Conservation (phyloP, 2,113 vertebrate genomes). For the Eurystomus gularis region DNA sequence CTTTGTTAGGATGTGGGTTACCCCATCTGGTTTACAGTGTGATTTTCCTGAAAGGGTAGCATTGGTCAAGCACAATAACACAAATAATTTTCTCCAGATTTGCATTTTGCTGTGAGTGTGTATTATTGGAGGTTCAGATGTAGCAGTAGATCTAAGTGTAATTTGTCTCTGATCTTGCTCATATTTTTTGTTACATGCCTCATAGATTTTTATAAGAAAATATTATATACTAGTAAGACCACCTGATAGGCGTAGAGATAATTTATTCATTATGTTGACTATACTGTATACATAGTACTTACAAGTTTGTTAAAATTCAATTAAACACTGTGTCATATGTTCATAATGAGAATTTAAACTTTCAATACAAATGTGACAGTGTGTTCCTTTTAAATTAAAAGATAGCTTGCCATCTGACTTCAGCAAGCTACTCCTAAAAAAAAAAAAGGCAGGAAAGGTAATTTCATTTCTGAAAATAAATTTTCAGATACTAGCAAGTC, state of each 20-base stretch:
- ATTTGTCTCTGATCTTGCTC: neutral
- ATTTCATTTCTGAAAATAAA: neutral
- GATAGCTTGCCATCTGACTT: neutral
- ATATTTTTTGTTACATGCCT: neutral
- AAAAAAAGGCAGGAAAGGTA: neutral
- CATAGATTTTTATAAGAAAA: neutral
- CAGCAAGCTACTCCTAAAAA: neutral
- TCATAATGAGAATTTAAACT: neutral
- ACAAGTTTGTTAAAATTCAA: neutral
- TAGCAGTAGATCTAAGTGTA: neutral
- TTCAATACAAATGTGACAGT: neutral
- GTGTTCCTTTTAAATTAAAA: neutral
- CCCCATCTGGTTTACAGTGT: neutral
- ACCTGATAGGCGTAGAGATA: neutral
- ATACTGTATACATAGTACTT: neutral
- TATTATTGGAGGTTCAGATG: neutral
- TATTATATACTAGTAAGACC: neutral
- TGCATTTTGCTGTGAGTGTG: neutral
- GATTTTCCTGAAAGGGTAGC: slow-evolving; percentile 9
- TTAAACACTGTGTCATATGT: neutral
- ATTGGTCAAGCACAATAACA: slow-evolving; percentile 11
- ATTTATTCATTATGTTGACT: neutral
- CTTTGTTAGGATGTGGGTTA: slow-evolving; percentile 8
- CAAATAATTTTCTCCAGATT: neutral
- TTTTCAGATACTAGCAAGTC: neutral